Percentiles rank a stretch among this genome's conserved stretches.
Evolutionary conservation across 2,888 invertebrate genomes (phyloP).

Genomic region (Microplitis deprimator): DNA sequence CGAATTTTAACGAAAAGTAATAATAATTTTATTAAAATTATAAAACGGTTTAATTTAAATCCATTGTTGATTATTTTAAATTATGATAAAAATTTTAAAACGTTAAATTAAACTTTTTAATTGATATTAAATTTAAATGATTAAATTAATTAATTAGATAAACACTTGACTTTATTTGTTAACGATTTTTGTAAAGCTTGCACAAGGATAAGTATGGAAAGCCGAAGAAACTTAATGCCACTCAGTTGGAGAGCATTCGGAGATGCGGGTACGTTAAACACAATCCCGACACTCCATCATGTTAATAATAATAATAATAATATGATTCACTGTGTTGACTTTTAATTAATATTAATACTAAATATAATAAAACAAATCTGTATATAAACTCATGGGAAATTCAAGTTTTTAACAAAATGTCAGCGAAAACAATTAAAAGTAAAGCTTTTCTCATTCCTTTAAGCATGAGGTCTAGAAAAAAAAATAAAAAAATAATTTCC

Average conservation of each 20-base stretch:
- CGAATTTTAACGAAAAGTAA: neutral
- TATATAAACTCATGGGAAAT: constrained; percentile 1
- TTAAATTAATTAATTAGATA: neutral
- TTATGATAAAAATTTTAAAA: no score
- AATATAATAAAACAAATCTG: neutral
- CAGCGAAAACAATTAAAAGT: neutral
- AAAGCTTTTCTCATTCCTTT: neutral
- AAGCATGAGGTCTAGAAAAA: neutral
- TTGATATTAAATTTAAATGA: neutral
- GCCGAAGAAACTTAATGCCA: constrained; percentile 84
- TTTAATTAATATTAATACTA: constrained; percentile 10
- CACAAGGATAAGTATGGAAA: constrained; percentile 90
- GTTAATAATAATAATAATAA: constrained; percentile 25
- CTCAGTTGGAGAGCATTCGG: constrained; percentile 84
- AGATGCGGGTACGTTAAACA: constrained; percentile 80
- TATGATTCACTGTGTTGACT: constrained; percentile 17
- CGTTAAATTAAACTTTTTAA: neutral
- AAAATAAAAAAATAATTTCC: neutral
- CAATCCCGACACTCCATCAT: constrained; percentile 55
- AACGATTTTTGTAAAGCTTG: constrained; percentile 81
- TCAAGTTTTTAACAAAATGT: neutral
- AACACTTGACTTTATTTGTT: constrained; percentile 57
- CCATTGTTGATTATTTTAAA: neutral
- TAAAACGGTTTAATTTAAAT: neutral
- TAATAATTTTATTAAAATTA: neutral